Evolutionary conservation across 2,113 vertebrate genomes (phyloP).

Genomic region (Tachycineta bicolor): DNA sequence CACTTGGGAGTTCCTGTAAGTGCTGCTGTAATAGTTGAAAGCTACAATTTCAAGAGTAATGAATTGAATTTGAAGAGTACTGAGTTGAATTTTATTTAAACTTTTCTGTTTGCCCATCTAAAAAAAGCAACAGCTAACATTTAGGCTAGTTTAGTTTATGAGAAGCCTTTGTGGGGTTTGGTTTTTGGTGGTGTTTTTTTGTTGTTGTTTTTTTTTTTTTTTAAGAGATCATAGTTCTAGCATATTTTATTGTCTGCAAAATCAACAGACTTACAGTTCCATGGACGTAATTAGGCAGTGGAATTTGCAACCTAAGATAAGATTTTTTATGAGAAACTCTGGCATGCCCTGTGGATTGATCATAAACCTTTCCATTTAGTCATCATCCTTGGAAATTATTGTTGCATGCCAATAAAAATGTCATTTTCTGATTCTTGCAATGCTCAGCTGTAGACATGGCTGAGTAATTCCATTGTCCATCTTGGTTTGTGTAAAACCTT

Average conservation of each 20-base stretch:
- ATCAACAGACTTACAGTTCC: neutral
- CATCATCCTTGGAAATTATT: slow-evolving; percentile 34
- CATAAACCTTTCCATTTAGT: slow-evolving; percentile 46
- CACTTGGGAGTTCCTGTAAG: neutral
- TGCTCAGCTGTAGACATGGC: neutral
- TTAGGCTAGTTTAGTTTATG: neutral
- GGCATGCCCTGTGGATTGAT: neutral
- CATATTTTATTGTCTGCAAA: neutral
- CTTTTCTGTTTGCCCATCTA: neutral
- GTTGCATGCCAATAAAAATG: slow-evolving; percentile 24
- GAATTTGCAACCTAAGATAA: slow-evolving; percentile 65
- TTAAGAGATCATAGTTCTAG: neutral
- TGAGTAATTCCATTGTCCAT: neutral
- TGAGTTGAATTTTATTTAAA: neutral
- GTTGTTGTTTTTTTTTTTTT: neutral
- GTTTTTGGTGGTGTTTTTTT: neutral
- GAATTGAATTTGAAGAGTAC: neutral
- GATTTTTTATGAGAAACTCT: slow-evolving; percentile 1
- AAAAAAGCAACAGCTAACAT: neutral
- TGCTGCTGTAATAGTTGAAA: neutral
- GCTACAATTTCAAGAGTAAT: neutral
- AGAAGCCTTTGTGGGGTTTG: neutral
- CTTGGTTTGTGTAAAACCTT: neutral
- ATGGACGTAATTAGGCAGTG: slow-evolving; percentile 14
- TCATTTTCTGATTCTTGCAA: neutral